Evolutionary conservation across 1,140 invertebrate genomes (phyloP), one percentile per base, ranked within the genome.

Genomic region (Drosophila bocki): DNA sequence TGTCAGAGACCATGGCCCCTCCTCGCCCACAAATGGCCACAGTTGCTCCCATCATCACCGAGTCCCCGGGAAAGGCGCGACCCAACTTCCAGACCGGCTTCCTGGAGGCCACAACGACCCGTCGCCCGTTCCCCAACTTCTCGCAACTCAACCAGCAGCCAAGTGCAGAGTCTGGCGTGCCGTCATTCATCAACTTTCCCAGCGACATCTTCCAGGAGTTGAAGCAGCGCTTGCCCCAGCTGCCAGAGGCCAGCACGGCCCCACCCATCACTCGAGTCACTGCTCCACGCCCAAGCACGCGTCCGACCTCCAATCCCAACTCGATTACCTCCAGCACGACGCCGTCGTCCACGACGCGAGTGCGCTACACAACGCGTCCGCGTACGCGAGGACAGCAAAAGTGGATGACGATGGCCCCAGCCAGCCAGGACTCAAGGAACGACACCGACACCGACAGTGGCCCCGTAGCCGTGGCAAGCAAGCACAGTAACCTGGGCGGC

Each of bases 1-100:
- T 94, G 92, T 94, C 94, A 7, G 94, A 95, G 92, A 93, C 92
- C 5, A 92, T 93, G 92, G 75, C 91, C 5, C 92, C 92, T 50
- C 92, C 91, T 7, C 77, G 86, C 3, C 75, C 79, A 29, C 83
- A 90, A 74, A 58, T 91, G 12, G 79, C 78, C 50, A 75, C 80
- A 1, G 33, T 44, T 9, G 33, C 56, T 3, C 12, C 82, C 2
- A 56, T 32, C 6, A 71, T 32, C 6, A 71, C 76, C 0, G 42
- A 56, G 17, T 72, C 50, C 9, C 58, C 80, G 3, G 58, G 57
- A 8, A 71, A 53, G n/a, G 29, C 47, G 6, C 65, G 41, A 2
- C 22, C 50, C 7, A 63, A 51, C 37, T 75, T 81, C 26, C 77
- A 87, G 26, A 92, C 91, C 0, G 86, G 91, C 3, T 91, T 75